A percentile compares a stretch with the other conserved stretches of the same genome.
Evolutionary conservation across 2,113 vertebrate genomes (phyloP).

Genomic region (Bagarius yarrelli): DNA sequence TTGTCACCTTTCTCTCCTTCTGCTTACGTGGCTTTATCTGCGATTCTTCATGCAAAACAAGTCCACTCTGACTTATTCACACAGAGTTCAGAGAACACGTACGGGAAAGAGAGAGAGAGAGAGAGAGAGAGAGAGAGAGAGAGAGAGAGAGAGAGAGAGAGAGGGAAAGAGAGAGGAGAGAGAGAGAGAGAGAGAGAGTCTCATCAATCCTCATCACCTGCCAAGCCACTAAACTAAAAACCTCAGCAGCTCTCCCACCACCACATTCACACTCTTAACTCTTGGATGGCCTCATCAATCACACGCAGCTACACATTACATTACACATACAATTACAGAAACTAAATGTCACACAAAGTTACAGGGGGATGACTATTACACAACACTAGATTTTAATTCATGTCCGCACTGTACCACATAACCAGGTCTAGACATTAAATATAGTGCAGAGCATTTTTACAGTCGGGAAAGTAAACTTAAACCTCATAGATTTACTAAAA

Average conservation of each 20-base stretch:
- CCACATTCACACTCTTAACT: neutral
- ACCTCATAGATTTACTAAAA: neutral
- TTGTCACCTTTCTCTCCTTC: neutral
- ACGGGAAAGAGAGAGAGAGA: neutral
- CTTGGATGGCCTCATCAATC: neutral
- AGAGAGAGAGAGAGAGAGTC: slow-evolving; percentile 7
- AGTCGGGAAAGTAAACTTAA: no score
- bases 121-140: neutral
- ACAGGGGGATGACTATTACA: neutral
- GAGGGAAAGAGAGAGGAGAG: neutral
- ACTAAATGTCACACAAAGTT: neutral
- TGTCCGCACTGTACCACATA: no score
- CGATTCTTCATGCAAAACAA: slow-evolving; percentile 23
- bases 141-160: slow-evolving; percentile 4
- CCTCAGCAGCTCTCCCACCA: neutral
- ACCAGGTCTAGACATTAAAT: neutral
- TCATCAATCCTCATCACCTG: neutral
- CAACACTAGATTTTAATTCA: neutral
- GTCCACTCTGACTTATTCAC: neutral
- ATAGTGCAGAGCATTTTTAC: neutral
- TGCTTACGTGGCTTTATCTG: neutral
- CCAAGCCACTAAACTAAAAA: slow-evolving; percentile 1
- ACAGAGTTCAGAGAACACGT: neutral
- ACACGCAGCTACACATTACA: neutral
- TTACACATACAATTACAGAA: neutral